These are phyloP conservation scores for Channa maculata DNA, from an alignment of 2,113 vertebrate genomes.

Conservation along the genomic window DNA sequence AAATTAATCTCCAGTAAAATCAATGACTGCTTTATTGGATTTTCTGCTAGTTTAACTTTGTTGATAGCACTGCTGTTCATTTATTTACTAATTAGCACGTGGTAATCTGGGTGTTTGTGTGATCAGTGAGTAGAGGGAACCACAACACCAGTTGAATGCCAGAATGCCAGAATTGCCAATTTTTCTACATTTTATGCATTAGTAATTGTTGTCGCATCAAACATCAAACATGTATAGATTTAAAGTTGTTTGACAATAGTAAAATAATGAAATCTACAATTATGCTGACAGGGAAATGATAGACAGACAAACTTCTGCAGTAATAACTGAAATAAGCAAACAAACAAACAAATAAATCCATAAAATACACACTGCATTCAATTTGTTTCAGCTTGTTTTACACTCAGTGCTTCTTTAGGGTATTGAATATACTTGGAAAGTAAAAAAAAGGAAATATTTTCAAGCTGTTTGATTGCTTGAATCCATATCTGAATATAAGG, in stretches of 20 bases:
- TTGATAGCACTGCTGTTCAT: not conserved
- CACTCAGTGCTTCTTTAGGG: not conserved
- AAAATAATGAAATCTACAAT: too few relatives aligned
- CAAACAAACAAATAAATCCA: not conserved
- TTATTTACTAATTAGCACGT: not conserved
- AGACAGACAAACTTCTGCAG: too few relatives aligned
- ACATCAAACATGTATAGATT: too few relatives aligned
- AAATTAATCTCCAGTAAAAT: not conserved
- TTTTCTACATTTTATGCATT: too few relatives aligned
- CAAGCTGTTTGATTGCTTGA: not conserved
- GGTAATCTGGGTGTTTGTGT: not conserved
- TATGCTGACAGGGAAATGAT: too few relatives aligned
- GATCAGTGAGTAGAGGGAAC: not conserved
- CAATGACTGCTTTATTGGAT: not conserved
- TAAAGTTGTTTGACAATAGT: too few relatives aligned
- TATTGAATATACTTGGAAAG: not conserved
- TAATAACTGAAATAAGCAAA: not conserved
- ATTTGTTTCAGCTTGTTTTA: conserved; percentile 22
- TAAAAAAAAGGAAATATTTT: not conserved
- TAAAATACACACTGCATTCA: not conserved
- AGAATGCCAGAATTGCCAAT: not conserved
- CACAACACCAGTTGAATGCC: not conserved
- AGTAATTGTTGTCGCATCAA: too few relatives aligned
- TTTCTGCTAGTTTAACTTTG: not conserved
- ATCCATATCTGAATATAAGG: conserved; percentile 1